Percentiles rank a stretch among this genome's conserved stretches.
phyloP scores from a whole-genome alignment of 2,888 invertebrate species.

The Orthonevra nobilis region DNA sequence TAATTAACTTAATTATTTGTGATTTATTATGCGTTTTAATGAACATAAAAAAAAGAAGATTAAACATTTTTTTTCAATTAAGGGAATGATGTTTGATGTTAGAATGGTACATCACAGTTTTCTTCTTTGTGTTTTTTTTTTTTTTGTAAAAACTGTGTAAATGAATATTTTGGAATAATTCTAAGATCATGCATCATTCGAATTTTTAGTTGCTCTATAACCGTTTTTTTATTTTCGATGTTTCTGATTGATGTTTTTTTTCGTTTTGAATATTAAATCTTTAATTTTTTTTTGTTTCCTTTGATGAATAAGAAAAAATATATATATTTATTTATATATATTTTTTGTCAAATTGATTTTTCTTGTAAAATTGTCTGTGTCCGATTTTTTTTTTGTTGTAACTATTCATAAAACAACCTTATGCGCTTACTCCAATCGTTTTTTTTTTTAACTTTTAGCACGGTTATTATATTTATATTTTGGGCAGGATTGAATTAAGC shows the following conservation, averaged over 20 bases:
- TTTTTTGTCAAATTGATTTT: no score
- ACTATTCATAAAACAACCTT: constrained; percentile 1
- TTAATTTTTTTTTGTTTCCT: constrained; percentile 8
- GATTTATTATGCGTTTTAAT: constrained; percentile 51
- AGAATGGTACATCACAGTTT: constrained; percentile 56
- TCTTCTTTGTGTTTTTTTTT: no score
- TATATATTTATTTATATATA: no score
- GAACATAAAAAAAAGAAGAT: no score
- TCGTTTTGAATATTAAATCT: constrained; percentile 54
- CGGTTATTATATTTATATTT: constrained; percentile 45
- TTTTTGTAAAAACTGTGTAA: background rate
- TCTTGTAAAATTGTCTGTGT: constrained; percentile 52
- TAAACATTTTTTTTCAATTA: constrained; percentile 22
- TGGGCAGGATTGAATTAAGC: constrained; percentile 22
- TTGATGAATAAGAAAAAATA: no score
- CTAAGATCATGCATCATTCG: constrained; percentile 60
- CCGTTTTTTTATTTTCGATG: constrained; percentile 60
- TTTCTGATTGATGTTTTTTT: constrained; percentile 69
- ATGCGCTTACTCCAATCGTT: constrained; percentile 27
- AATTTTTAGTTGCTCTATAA: constrained; percentile 58
- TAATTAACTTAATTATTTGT: constrained; percentile 45
- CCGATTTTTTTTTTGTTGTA: constrained; percentile 40
- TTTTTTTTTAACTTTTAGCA: constrained; percentile 47
- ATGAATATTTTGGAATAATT: constrained; percentile 13
- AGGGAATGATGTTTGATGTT: constrained; percentile 49